Base-by-base conservation (phyloP, 2,888 invertebrate species). In the Ophraella communa region DNA sequence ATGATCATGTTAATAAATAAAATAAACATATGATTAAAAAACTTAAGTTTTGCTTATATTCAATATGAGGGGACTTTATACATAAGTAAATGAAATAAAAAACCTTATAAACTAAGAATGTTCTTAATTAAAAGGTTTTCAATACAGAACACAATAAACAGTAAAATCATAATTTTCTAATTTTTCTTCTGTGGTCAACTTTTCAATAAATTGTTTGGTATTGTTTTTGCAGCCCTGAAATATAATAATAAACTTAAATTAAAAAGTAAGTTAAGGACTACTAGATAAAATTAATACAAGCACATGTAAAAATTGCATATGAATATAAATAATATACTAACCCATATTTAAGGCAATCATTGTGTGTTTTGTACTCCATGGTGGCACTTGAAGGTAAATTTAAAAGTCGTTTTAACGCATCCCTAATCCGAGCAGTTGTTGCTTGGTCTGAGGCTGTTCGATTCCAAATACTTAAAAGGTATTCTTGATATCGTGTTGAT, bases 381-480 rank as follows among this genome's bases (percentile, higher is more conserved):
- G 94, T 89, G 77, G 94, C 93, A 83, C 92, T 91, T 59, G 92
- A 87, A 70, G 98, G 98, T 82, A 99, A 89, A 86, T 98, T 96
- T 79, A 99, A 88, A 79, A 98, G 92, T 81, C 98, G 89, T 76
- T 95, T 92, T 77, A 99, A 85, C 49, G 96, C 96, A 85, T 99
- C 98, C 72, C 97, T 88, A 77, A 99, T 98, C 77, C 96, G 88
- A 71, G 90, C 90, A 75, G 95, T 96, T 71, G 94, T 94, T 70
- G 87, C 88, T 78, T 90, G 88, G 85, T 98, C 97, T 70, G 92
- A 89, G 58, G 98, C 95, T 73, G 95, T 96, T 82, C 94, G 91
- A 84, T 98, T 98, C 98, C 98, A 98, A 77, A 98, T 90, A 72
- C 96, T 95, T 78, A 98, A 88, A 81, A 96, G 92, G 81, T 97